Percentiles rank a stretch among this genome's conserved stretches.
phyloP scores from a whole-genome alignment of 2,113 vertebrate genomes.

The Lepisosteus oculatus region DNA sequence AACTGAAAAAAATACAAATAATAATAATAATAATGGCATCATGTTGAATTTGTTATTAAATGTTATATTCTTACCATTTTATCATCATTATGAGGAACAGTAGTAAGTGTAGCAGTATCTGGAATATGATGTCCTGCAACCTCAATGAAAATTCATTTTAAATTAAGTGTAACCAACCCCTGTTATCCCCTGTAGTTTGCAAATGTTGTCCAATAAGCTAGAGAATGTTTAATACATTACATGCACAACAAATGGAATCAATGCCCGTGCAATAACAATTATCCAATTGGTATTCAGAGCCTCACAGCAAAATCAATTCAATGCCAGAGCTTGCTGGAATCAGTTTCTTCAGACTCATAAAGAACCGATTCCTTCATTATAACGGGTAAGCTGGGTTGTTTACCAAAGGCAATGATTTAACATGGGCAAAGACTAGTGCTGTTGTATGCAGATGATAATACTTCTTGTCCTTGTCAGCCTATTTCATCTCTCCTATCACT shows the following conservation, averaged over 20 bases:
- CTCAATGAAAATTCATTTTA: too few relatives aligned
- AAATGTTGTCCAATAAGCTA: constrained; percentile 46
- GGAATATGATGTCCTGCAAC: too few relatives aligned
- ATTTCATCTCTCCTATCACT: constrained; percentile 75
- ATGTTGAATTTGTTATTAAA: too few relatives aligned
- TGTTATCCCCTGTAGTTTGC: background rate
- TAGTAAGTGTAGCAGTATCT: too few relatives aligned
- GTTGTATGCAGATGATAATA: constrained; percentile 80
- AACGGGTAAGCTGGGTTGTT: constrained; percentile 83
- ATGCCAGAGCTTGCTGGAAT: constrained; percentile 75
- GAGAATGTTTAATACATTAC: constrained; percentile 84
- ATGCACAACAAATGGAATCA: constrained; percentile 76
- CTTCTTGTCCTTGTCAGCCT: constrained; percentile 80
- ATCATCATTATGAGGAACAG: too few relatives aligned
- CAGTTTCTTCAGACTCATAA: constrained; percentile 81
- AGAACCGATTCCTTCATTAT: constrained; percentile 80
- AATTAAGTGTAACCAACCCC: background rate
- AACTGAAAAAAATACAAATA: too few relatives aligned
- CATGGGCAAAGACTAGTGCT: constrained; percentile 74
- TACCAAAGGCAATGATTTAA: constrained; percentile 82
- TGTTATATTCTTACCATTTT: too few relatives aligned
- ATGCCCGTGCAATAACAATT: constrained; percentile 76
- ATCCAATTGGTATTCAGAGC: constrained; percentile 77
- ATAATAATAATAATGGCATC: too few relatives aligned
- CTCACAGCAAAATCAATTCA: constrained; percentile 78